Conservation (phyloP, 2,888 invertebrate genomes). For the Parnassius apollo region DNA sequence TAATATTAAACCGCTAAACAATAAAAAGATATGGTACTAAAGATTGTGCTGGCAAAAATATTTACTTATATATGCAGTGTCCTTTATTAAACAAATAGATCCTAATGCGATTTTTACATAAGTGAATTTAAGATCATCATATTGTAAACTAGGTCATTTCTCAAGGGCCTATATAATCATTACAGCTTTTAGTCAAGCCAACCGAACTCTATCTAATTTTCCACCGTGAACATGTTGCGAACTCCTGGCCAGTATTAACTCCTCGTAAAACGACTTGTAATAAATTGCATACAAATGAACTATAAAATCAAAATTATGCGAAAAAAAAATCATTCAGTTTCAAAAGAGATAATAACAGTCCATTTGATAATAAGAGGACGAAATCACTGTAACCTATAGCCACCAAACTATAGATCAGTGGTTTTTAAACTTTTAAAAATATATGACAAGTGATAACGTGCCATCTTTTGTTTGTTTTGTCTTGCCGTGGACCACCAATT, state of each 20-base stretch:
- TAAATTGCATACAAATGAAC: conserved; percentile 23
- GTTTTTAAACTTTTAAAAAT: no score
- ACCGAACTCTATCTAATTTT: conserved; percentile 46
- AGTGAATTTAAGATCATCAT: background rate
- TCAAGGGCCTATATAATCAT: conserved; percentile 15
- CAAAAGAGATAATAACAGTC: no score
- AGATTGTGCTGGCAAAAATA: background rate
- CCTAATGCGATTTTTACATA: background rate
- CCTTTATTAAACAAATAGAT: conserved; percentile 14
- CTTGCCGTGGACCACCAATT: no score
- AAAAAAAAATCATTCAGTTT: no score
- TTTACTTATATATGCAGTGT: conserved; percentile 1
- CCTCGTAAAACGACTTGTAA: conserved; percentile 25
- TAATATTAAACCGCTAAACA: background rate
- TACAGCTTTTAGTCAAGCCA: conserved; percentile 39
- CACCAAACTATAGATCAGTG: no score
- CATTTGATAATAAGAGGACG: no score
- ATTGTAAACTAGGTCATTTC: conserved; percentile 32
- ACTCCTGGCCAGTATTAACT: conserved; percentile 36
- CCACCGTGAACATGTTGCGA: conserved; percentile 58
- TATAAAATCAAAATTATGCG: background rate
- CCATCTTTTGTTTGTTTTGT: no score
- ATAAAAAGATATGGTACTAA: background rate
- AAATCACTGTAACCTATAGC: no score
- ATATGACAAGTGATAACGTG: no score